These are phyloP conservation scores for Tipula unca DNA, from an alignment of 2,888 invertebrate species.

Conservation along the genomic window DNA sequence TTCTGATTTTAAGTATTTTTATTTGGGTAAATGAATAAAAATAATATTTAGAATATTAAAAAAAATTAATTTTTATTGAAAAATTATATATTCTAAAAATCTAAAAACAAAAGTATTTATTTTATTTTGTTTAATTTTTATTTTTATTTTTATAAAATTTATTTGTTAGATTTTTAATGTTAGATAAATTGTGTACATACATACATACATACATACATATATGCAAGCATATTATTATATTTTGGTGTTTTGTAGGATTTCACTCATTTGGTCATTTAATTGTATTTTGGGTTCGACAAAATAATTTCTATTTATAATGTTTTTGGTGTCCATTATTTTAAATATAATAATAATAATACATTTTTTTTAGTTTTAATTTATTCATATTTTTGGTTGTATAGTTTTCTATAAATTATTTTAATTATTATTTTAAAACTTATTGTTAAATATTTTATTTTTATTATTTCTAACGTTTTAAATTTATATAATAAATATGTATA, in stretches of 20 bases:
- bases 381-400: not conserved
- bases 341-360: not conserved
- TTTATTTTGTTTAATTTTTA: no score
- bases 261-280: not conserved
- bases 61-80: not conserved
- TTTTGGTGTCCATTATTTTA: not conserved
- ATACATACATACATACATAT: no score
- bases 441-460: not conserved
- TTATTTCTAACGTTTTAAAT: not conserved
- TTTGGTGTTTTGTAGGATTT: not conserved
- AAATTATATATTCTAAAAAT: not conserved
- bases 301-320: not conserved
- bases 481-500: not conserved
- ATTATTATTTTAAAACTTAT: constrained; percentile 8
- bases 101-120: not conserved
- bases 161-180: constrained; percentile 14
- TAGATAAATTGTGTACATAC: not conserved
- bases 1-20: not conserved
- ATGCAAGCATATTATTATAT: no score
- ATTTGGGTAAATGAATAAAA: constrained; percentile 8
- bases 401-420: constrained; percentile 8
- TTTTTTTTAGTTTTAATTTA: not conserved
- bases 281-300: not conserved
- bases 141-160: not conserved
- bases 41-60: not conserved